Base-by-base conservation (phyloP, 2,888 invertebrate genomes). In the Platycnemis pennipes region DNA sequence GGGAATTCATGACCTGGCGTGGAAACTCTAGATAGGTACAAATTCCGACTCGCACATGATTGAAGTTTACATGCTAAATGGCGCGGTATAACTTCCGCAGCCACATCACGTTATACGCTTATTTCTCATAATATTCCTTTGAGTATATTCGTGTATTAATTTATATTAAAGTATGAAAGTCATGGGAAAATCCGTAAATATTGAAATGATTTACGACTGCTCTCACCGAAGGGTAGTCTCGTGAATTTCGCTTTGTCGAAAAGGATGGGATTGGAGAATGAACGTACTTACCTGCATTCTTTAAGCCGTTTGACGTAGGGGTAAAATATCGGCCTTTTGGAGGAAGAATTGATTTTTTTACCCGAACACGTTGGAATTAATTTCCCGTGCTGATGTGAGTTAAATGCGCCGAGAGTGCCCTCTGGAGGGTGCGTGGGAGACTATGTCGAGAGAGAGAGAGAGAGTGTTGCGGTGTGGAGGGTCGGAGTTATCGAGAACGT, bases 401-500 rank as follows among this genome's bases (percentile, higher is more conserved):
- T 77, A 77, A 77, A 77, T 77, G 37, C 31, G 37, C 13, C 13
- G 77, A 77, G 77, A 77, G 77, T 26, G 37, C 22, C 26, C 26
- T 63, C 31, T 31, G 11, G 77, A 11, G 77, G 13, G 5, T 1
- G 69, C 0, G 44, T 22, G 44, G 44, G 5, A 45, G 44, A 11
- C 3, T 63, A 26, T 16, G 4, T 7, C 26, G 87, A n/a, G 87
- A 26, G 13, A n/a, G 87, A n/a, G 45, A n/a, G 45, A 2, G 45
- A 22, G 26, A 45, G 87, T 7, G 86, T 16, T 44, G 86, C 42
- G 42, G 86, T 42, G 44, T 44, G n/a, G 44, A 11, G 87, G 46
- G 87, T n/a, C 44, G 45, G 26, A 46, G 87, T 87, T 87, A 87
- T 87, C 46, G 87, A 87, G 87, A 87, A 87, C 87, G 87, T 46